phyloP scores from a whole-genome alignment of 2,797 vertebrate species.

The Micropoecilia bifurca region DNA sequence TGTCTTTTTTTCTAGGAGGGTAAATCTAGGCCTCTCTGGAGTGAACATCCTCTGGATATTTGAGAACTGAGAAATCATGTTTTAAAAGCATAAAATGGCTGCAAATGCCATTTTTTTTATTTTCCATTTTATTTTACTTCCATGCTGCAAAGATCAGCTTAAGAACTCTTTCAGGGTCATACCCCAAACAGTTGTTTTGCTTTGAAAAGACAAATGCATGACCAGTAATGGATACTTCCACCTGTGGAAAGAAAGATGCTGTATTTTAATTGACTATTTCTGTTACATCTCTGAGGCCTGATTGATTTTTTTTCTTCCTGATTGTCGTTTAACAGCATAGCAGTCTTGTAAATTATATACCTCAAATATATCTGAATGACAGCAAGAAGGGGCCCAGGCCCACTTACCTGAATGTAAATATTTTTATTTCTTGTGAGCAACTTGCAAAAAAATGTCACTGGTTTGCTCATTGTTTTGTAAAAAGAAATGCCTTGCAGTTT shows the following conservation, averaged over 20 bases:
- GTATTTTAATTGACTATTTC: conserved; percentile 13
- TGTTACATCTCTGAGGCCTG: conserved; percentile 28
- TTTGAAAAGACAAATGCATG: conserved; percentile 9
- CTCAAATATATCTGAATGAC: conserved; percentile 45
- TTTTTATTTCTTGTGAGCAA: neutral
- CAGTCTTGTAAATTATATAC: conserved; percentile 67
- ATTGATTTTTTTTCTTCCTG: conserved; percentile 15
- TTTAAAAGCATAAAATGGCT: conserved; percentile 9
- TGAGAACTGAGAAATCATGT: conserved; percentile 79
- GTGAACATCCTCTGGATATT: conserved; percentile 98
- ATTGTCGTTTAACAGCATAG: conserved; percentile 60
- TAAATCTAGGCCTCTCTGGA: conserved; percentile 94
- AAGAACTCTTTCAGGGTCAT: conserved; percentile 16
- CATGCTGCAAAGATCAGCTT: conserved; percentile 1
- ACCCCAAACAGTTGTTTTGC: conserved; percentile 15
- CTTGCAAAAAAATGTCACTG: neutral
- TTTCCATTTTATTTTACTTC: neutral
- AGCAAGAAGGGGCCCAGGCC: conserved; percentile 47
- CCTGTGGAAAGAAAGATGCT: conserved; percentile 12
- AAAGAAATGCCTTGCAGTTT: conserved; percentile 25
- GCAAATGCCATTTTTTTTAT: neutral
- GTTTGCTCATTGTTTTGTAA: conserved; percentile 15
- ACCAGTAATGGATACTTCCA: conserved; percentile 34
- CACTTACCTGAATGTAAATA: conserved; percentile 61
- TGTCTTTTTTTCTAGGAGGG: conserved; percentile 83